Conservation (phyloP, 2,888 invertebrate genomes). For the Celastrina argiolus region DNA sequence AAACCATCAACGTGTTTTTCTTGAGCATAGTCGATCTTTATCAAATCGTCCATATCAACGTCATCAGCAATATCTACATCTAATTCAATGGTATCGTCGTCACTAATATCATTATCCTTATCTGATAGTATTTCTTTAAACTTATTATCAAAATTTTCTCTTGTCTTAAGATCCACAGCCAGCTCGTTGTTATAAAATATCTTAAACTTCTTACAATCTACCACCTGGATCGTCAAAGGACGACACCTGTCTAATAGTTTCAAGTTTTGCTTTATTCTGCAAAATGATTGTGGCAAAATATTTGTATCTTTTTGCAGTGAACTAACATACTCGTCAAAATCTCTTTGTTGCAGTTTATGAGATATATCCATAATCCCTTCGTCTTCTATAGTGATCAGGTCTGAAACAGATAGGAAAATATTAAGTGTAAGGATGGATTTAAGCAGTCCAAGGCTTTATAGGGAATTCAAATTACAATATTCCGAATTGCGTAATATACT, state of each 20-base stretch:
- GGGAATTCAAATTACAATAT: too few relatives aligned
- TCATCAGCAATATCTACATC: slow-evolving; percentile 1
- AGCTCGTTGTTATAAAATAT: not conserved
- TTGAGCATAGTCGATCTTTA: not conserved
- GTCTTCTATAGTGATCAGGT: not conserved
- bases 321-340: slow-evolving; percentile 20
- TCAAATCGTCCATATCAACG: not conserved
- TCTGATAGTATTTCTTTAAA: slow-evolving; percentile 3
- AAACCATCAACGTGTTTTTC: not conserved
- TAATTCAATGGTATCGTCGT: not conserved
- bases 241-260: slow-evolving; percentile 31
- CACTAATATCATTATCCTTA: not conserved
- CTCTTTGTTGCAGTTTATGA: not conserved
- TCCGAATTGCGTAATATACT: too few relatives aligned
- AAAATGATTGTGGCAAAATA: slow-evolving; percentile 32
- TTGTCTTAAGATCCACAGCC: not conserved
- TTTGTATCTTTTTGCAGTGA: slow-evolving; percentile 26
- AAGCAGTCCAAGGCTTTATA: too few relatives aligned
- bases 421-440: too few relatives aligned
- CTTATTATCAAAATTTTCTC: not conserved
- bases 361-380: not conserved
- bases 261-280: slow-evolving; percentile 31
- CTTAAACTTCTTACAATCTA: slow-evolving; percentile 32
- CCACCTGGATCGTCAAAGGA: slow-evolving; percentile 32
- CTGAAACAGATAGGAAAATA: not conserved